Evolutionary conservation across 2,888 invertebrate species (phyloP).

Genomic region (Ectemnius continuus): DNA sequence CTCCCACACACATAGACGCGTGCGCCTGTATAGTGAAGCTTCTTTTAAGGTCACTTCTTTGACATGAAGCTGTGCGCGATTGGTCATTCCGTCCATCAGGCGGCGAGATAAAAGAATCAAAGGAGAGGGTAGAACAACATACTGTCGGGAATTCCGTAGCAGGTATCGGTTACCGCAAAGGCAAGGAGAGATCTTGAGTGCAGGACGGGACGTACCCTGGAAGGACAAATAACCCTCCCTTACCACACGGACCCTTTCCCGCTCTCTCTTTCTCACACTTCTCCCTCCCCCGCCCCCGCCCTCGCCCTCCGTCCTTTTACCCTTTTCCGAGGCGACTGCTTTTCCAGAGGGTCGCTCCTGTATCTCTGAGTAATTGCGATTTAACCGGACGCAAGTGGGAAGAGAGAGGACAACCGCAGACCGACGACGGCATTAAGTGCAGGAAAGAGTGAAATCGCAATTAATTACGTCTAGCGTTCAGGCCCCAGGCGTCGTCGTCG

Average conservation of each 20-base stretch:
- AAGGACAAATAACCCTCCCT: constrained; percentile 58
- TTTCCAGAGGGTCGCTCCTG: constrained; percentile 46
- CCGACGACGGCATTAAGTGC: constrained; percentile 69
- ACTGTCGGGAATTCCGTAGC: constrained; percentile 9
- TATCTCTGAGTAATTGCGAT: constrained; percentile 71
- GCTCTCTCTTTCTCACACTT: constrained; percentile 19
- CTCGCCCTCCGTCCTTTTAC: constrained; percentile 33
- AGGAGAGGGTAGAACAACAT: neutral
- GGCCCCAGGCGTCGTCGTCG: constrained; percentile 39
- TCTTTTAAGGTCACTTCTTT: neutral
- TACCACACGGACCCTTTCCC: constrained; percentile 28
- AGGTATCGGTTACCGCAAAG: constrained; percentile 25
- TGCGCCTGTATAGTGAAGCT: neutral
- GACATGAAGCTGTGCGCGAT: neutral
- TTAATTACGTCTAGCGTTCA: constrained; percentile 68
- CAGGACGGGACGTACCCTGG: constrained; percentile 3
- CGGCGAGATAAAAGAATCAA: constrained; percentile 10
- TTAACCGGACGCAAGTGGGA: constrained; percentile 65
- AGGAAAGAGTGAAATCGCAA: constrained; percentile 74
- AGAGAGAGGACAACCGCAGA: constrained; percentile 60
- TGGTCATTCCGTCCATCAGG: neutral
- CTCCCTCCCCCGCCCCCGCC: constrained; percentile 4
- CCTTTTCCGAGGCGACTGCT: constrained; percentile 30
- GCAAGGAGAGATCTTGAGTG: constrained; percentile 17
- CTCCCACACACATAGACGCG: no score